A percentile compares a stretch with the other conserved stretches of the same genome.
These are phyloP conservation scores for Phoebastria nigripes DNA, from an alignment of 2,797 vertebrate species.

Conservation along the genomic window DNA sequence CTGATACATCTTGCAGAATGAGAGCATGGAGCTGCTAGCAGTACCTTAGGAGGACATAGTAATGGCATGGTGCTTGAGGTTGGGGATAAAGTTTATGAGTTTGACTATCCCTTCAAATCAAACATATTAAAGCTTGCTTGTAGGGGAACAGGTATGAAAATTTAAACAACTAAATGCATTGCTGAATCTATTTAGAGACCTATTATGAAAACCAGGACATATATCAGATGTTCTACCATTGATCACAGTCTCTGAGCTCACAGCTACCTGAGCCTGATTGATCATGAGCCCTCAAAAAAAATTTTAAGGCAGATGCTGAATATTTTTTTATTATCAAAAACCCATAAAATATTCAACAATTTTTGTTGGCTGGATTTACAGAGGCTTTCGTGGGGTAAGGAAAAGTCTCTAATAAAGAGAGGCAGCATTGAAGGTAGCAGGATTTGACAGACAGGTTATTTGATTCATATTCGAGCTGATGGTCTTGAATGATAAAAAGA, in stretches of 20 bases:
- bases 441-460: neutral
- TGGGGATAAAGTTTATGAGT: constrained; percentile 6
- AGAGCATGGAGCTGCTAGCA: neutral
- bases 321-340: neutral
- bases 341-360: constrained; percentile 8
- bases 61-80: constrained; percentile 14
- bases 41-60: neutral
- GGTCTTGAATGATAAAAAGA: neutral
- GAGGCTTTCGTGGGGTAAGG: neutral
- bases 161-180: constrained; percentile 21
- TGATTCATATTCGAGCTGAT: neutral
- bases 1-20: constrained; percentile 20
- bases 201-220: neutral
- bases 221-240: neutral
- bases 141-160: constrained; percentile 42
- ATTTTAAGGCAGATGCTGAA: neutral
- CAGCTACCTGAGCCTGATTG: neutral
- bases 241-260: neutral
- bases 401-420: neutral
- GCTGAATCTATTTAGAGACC: neutral
- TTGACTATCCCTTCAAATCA: constrained; percentile 1
- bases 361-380: constrained; percentile 2
- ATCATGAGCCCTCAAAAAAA: neutral
- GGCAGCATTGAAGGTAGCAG: neutral
- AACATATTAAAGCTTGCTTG: constrained; percentile 31